Evolutionary conservation across 2,113 vertebrate species (phyloP).

Genomic region (Chascanopsetta lugubris): DNA sequence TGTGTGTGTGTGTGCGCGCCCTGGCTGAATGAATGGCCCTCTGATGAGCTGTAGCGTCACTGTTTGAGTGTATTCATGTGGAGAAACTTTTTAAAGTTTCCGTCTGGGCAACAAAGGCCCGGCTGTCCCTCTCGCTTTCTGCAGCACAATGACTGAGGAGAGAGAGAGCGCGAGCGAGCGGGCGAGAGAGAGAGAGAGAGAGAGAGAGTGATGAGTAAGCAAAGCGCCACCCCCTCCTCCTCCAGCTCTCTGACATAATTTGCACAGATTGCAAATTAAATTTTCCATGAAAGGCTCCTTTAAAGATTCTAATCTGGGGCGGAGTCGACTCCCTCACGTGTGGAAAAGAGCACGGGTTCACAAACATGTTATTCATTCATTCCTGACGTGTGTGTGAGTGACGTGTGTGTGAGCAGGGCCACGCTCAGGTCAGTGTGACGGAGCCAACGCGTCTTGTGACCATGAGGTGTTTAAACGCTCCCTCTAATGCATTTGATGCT

Average conservation of each 20-base stretch:
- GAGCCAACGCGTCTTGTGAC: constrained; percentile 51
- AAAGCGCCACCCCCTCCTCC: constrained; percentile 48
- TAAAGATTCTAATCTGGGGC: constrained; percentile 2
- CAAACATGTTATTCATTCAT: constrained; percentile 14
- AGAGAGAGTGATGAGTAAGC: constrained; percentile 57
- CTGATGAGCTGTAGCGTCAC: constrained; percentile 71
- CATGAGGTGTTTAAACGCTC: constrained; percentile 45
- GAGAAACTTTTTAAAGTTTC: constrained; percentile 78
- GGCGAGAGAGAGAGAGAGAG: constrained; percentile 19
- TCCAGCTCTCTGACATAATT: constrained; percentile 9
- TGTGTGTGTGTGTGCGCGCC: constrained; percentile 22
- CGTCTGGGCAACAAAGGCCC: constrained; percentile 72
- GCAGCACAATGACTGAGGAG: constrained; percentile 71
- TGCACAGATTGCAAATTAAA: constrained; percentile 3
- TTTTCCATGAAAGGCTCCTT: background rate
- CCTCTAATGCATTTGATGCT: constrained; percentile 35
- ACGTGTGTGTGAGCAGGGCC: constrained; percentile 5
- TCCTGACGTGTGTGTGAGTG: background rate
- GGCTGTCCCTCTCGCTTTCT: constrained; percentile 76
- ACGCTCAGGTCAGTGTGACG: constrained; percentile 34
- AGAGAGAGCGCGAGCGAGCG: constrained; percentile 5
- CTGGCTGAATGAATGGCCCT: constrained; percentile 58
- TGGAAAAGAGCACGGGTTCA: background rate
- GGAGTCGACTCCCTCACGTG: background rate
- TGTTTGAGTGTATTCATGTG: constrained; percentile 76